These are phyloP conservation scores for Ectemnius lituratus DNA, from an alignment of 2,888 invertebrate species.

Conservation along the genomic window DNA sequence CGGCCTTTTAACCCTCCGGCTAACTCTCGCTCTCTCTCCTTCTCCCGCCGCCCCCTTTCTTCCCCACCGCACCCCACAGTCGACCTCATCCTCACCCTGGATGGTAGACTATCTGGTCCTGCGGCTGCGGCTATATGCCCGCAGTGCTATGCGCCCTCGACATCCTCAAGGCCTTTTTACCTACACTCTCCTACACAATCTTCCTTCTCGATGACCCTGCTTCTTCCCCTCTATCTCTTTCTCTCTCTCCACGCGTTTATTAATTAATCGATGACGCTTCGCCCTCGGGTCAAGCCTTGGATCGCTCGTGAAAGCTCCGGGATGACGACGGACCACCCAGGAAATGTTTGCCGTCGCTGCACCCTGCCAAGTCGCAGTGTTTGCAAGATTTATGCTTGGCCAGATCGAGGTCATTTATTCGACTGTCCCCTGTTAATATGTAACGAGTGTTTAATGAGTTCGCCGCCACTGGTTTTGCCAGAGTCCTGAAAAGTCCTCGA, in stretches of 20 bases:
- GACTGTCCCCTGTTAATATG: not conserved
- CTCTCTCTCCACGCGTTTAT: not conserved
- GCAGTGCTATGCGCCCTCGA: not conserved
- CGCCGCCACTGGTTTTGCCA: not conserved
- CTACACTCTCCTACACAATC: no score
- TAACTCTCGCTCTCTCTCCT: not conserved
- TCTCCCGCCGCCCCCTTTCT: no score
- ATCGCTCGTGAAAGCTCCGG: no score
- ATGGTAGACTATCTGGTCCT: not conserved
- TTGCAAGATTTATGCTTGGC: not conserved
- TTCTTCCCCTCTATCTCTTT: no score
- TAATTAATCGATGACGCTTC: constrained; percentile 3
- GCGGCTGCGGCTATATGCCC: not conserved
- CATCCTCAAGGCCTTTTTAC: no score
- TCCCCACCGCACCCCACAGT: not conserved
- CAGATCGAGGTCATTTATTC: not conserved
- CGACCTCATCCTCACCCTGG: not conserved
- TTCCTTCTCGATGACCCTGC: not conserved
- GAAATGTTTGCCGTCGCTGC: no score
- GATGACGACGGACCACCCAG: no score
- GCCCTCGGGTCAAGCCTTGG: not conserved
- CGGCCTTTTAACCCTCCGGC: not conserved
- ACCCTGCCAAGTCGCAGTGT: not conserved
- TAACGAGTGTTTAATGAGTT: constrained; percentile 5
- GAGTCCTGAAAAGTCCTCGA: no score